Evolutionary conservation across 2,797 vertebrate species (phyloP), one percentile per base, ranked within the genome.

Genomic region (Buceros bicornis): DNA sequence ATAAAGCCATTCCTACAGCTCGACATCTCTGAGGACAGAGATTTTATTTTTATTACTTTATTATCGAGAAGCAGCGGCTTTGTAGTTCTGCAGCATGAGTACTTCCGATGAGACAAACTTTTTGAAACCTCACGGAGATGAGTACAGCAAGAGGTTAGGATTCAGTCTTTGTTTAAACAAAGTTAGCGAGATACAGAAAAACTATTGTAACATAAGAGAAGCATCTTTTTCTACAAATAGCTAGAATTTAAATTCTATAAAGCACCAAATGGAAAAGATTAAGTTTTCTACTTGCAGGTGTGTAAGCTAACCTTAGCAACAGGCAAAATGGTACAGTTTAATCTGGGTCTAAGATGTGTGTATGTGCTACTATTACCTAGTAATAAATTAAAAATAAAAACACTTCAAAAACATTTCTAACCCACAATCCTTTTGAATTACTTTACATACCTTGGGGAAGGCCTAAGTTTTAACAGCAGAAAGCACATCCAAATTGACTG

Each of bases 311-410:
- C 19, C 14, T 87, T 40, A 65, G 33, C 20, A 78, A 84, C 2
- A 71, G 61, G 74, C 62, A 77, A 91, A 95, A 85, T 13, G 26
- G 10, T 82, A 54, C 25, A 33, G 31, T 66, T 80, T 95, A 56
- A 85, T 85, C 70, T 87, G 21, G 5, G 16, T 54, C 31, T 76
- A 40, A 78, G 53, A 54, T 58, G 43, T 16, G 8, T n/a, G 24
- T 29, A 71, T 0, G 2, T 87, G 79, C 16, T 74, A 67, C 65
- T 78, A 71, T 16, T 77, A n/a, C 17, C 33, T 6, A 21, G 16
- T 13, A 80, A 20, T 45, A 93, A 87, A 87, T 78, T 65, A 67
- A 93, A 93, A 87, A 82, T 31, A 77, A 82, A 92, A 86, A 47
- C 29, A 57, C 47, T 69, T 77, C 42, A 51, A 65, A 96, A 92